Evolutionary conservation across 2,113 vertebrate genomes (phyloP).

Genomic region (Anseranas semipalmata): DNA sequence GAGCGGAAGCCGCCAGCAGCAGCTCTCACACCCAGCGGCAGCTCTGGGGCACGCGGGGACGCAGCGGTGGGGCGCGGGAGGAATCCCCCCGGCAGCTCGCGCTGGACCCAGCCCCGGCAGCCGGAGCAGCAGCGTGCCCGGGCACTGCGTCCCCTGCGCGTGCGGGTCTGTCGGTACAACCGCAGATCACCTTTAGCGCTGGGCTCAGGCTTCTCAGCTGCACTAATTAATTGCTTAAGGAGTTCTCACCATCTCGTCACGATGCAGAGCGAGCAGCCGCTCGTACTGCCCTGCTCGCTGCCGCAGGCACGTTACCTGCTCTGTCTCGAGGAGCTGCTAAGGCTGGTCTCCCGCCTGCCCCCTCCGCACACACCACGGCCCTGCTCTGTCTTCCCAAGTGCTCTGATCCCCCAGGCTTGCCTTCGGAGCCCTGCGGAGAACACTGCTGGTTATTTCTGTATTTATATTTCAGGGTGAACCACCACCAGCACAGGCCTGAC

Average conservation of each 20-base stretch:
- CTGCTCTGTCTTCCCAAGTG: rapidly evolving
- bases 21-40: neutral
- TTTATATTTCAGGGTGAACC: neutral
- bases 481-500: neutral
- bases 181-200: slow-evolving; percentile 26
- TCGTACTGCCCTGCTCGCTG: neutral
- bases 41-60: neutral
- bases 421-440: neutral
- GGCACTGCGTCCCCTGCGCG: neutral
- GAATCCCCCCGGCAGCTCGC: neutral
- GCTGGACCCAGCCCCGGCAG: neutral
- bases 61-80: neutral
- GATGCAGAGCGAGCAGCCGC: slow-evolving; percentile 24
- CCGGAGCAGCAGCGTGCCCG: neutral
- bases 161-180: neutral
- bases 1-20: neutral
- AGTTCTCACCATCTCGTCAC: slow-evolving; percentile 28
- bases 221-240: slow-evolving; percentile 68
- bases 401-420: neutral
- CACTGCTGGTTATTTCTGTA: neutral
- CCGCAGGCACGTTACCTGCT: slow-evolving; percentile 1
- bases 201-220: slow-evolving; percentile 50
- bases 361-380: neutral
- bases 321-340: neutral
- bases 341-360: slow-evolving; percentile 2